Base-by-base conservation (phyloP, 2,797 vertebrate genomes). In the Hippopotamyrus pictus region DNA sequence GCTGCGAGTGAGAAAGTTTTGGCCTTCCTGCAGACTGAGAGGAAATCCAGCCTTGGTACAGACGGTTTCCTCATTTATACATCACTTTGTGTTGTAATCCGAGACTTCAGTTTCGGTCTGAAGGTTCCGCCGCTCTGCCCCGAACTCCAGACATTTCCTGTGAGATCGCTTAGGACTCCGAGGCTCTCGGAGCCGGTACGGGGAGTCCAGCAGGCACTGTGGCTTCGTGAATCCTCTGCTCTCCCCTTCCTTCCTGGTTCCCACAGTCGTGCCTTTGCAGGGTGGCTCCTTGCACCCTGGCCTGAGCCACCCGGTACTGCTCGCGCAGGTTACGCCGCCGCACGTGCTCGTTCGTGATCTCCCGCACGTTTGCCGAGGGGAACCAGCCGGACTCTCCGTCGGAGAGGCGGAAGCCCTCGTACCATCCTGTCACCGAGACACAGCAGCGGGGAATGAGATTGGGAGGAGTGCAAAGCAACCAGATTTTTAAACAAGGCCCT, bases 291-390 rank as follows among this genome's bases (percentile, higher is more conserved):
- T 87, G 25, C 5, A 97, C 95, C 4, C 48, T 12, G 0, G 96
- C 97, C 88, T 96, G 95, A 1, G 97, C 95, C 88, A 97, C 95
- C 4, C 97, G 94, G 93, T 97, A 97, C 73, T 97, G 97, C 89
- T 97, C 96, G 0, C 96, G 94, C 19, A 98, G 95, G 92, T 98
- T 97, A 29, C 97, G 94, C 48, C 97, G 93, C 46, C 97, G 92
- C 90, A 98, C 96, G 0, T 98, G 97, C 90, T 98, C 97, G 11
- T 97, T 97, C 50, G 97, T 98, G 94, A 98, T 97, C 94, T 98
- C 97, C n/a, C 96, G 94, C 87, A 97, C 97, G 25, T 96, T 94
- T 0, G 83, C 91, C 0, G 93, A 91, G 0, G 97, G 97, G 92
- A 98, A 98, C 95, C 97, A 97, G 90, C 97, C 97, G 91, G 95